Conservation (phyloP, 2,888 invertebrate genomes). For the Ophraella communa region DNA sequence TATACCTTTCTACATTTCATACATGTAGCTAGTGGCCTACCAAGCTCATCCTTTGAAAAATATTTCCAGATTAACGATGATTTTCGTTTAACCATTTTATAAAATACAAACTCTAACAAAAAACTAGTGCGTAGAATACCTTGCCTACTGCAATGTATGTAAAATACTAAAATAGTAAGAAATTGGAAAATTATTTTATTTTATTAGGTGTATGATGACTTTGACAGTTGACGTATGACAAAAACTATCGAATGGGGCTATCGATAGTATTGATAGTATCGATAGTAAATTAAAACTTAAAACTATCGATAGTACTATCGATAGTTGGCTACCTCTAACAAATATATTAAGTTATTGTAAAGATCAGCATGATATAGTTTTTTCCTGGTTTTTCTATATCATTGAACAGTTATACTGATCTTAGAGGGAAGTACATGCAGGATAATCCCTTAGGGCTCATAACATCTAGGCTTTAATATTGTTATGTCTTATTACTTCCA, state of each 20-base stretch:
- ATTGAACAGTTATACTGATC: too few relatives aligned
- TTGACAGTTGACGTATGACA: neutral
- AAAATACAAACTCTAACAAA: neutral
- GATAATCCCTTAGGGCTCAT: too few relatives aligned
- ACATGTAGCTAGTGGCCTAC: neutral
- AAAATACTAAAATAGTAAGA: neutral
- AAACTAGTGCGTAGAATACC: neutral
- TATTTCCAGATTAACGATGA: neutral
- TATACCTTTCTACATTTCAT: neutral
- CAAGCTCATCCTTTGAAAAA: neutral
- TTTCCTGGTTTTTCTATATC: too few relatives aligned
- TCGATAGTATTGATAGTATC: neutral
- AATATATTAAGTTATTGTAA: too few relatives aligned
- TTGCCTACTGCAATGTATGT: neutral
- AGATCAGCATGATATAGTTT: too few relatives aligned
- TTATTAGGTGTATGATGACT: neutral
- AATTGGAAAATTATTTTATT: neutral
- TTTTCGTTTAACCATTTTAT: neutral
- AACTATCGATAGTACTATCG: neutral
- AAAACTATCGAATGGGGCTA: neutral
- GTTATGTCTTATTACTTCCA: too few relatives aligned
- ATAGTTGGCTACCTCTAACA: constrained; percentile 3
- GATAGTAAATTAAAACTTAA: neutral
- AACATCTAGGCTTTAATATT: too few relatives aligned
- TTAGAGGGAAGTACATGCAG: too few relatives aligned